These are phyloP conservation scores for Mycteria americana DNA, from an alignment of 2,797 vertebrate genomes.

Conservation along the genomic window DNA sequence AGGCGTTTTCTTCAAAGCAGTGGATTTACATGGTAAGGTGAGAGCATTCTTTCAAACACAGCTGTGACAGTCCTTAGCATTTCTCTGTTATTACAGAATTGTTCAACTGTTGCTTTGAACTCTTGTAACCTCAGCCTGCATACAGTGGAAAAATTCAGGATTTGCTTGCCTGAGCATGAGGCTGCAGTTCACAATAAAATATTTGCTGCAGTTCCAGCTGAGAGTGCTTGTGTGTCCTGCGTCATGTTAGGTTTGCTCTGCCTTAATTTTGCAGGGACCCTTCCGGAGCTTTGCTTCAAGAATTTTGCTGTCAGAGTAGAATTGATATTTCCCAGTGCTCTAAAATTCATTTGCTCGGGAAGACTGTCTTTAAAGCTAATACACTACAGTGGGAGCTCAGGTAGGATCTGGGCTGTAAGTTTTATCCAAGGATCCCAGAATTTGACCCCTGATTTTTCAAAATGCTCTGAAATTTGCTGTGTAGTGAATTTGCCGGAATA, in stretches of 20 bases:
- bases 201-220: not conserved
- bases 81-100: not conserved
- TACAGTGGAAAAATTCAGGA: not conserved
- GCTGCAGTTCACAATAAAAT: not conserved
- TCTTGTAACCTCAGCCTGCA: not conserved
- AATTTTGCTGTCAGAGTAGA: not conserved
- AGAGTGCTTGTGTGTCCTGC: not conserved
- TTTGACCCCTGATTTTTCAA: not conserved
- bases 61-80: not conserved
- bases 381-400: not conserved
- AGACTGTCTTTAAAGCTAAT: not conserved
- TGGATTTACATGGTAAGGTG: not conserved
- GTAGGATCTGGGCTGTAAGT: not conserved
- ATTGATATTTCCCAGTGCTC: not conserved
- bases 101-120: slow-evolving; percentile 32
- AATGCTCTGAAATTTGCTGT: not conserved
- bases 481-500: not conserved
- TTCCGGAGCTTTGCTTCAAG: not conserved
- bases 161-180: not conserved
- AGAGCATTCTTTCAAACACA: not conserved
- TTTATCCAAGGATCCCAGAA: not conserved
- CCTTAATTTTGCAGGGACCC: not conserved
- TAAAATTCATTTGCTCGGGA: not conserved
- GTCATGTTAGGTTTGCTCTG: not conserved
- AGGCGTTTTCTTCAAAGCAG: not conserved